phyloP scores from a whole-genome alignment of 2,113 vertebrate species.

The Columba livia region DNA sequence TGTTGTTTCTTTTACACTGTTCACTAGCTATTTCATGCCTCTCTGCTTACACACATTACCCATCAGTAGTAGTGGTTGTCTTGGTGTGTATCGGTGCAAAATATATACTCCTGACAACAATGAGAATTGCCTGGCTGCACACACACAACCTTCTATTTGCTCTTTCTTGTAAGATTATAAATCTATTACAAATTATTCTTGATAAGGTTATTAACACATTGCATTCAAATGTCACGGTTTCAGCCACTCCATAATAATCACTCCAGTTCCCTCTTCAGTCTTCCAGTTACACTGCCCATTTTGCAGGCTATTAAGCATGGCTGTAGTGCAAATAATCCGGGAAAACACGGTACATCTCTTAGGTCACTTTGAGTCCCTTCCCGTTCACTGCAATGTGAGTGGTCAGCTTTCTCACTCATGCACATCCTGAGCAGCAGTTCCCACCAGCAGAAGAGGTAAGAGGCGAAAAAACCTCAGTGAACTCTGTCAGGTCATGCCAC shows the following conservation, averaged over 20 bases:
- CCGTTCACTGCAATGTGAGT: background rate
- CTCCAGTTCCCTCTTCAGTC: background rate
- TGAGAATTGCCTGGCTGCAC: background rate
- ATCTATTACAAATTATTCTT: background rate
- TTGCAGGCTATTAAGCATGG: constrained; percentile 26
- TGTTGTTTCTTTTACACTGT: background rate
- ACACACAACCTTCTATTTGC: background rate
- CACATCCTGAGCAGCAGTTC: background rate
- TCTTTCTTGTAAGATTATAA: background rate
- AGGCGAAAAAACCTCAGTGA: background rate
- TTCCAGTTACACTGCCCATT: background rate
- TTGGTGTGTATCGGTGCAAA: background rate
- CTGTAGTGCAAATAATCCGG: background rate
- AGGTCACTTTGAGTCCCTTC: background rate
- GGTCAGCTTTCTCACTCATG: constrained; percentile 1
- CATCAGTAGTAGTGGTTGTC: background rate
- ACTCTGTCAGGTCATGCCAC: background rate
- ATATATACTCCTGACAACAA: background rate
- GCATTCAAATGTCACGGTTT: background rate
- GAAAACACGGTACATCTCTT: background rate
- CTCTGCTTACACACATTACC: background rate
- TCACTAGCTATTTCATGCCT: background rate
- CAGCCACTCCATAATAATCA: background rate
- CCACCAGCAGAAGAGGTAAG: background rate
- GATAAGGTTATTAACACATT: background rate